A percentile compares a stretch with the other conserved stretches of the same genome.
phyloP scores from a whole-genome alignment of 2,113 vertebrate genomes.

The Peucedramus taeniatus region DNA sequence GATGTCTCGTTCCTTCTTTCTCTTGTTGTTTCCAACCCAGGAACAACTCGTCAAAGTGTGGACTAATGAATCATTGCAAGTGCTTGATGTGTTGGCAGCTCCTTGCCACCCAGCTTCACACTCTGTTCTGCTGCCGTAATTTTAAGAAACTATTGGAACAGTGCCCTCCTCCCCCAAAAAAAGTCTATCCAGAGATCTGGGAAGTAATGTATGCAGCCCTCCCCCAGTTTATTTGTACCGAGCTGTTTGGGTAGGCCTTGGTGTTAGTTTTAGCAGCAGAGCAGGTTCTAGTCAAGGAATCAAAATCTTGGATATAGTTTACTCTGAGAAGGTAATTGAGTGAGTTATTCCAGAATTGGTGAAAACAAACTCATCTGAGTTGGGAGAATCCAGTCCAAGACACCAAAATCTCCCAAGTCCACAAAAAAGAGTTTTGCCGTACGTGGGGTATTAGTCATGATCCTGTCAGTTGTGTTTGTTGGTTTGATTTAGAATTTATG shows the following conservation, averaged over 20 bases:
- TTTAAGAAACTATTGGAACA: constrained; percentile 56
- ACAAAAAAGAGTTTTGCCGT: background rate
- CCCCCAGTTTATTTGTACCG: constrained; percentile 22
- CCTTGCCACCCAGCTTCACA: constrained; percentile 58
- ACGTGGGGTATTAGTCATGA: background rate
- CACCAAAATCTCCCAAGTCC: background rate
- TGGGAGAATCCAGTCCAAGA: background rate
- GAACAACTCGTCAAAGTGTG: constrained; percentile 26
- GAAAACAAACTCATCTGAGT: background rate
- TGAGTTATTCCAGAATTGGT: background rate
- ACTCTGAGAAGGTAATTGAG: background rate
- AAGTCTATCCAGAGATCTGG: constrained; percentile 29
- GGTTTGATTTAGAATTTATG: background rate
- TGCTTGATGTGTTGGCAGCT: constrained; percentile 56
- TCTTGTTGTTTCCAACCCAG: background rate
- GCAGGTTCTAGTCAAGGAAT: background rate
- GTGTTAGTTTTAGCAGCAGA: background rate
- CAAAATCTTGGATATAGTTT: background rate
- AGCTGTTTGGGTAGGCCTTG: background rate
- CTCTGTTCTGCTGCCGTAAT: constrained; percentile 52
- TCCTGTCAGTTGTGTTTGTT: background rate
- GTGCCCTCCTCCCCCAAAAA: background rate
- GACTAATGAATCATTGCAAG: constrained; percentile 60
- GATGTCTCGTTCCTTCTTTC: background rate
- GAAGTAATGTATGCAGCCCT: constrained; percentile 31